Evolutionary conservation across 2,888 invertebrate species (phyloP), one percentile per base, ranked within the genome.

Genomic region (Lepidochrysops patricia): DNA sequence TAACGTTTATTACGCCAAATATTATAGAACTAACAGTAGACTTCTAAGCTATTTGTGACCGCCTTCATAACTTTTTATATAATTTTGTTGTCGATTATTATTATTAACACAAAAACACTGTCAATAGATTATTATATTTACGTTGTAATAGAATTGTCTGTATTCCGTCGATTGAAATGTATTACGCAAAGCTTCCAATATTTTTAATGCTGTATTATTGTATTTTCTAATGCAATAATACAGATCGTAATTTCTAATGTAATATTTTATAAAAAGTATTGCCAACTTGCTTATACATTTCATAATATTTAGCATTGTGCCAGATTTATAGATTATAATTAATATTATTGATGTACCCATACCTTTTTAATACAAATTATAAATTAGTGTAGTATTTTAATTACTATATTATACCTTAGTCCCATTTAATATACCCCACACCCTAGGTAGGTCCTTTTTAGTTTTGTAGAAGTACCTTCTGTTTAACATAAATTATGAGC

Each of bases 291-390:
- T 4, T 3, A 7, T 43, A 43, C 43, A 43, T 43, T 19, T 19
- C 19, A 23, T 7, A 43, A 19, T 9, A 43, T 43, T 43, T 43
- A 43, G 9, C 19, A 43, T 19, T 19, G 43, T 43, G 43, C 43
- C 43, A 43, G 23, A 43, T 19, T 12, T 43, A 43, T 19, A 43
- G 19, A 43, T 43, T 43, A 9, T 43, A 7, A 43, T 9, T 23
- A 43, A 23, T 27, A 52, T 52, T 27, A 52, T 52, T 52, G 52
- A 52, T 52, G 27, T 52, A 26, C 13, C 7, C 52, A 52, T 27
- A 50, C 13, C 13, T 15, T 26, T 52, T 27, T 7, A 52, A 52
- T 26, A 52, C 15, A 52, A 29, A 27, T 13, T 27, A 52, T 52
- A 52, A 50, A 13, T 27, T 52, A 27, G 15, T 15, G 26, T 4